Base-by-base conservation (phyloP, 1,140 invertebrate species). In the Pseudachorutes palmiensis region DNA sequence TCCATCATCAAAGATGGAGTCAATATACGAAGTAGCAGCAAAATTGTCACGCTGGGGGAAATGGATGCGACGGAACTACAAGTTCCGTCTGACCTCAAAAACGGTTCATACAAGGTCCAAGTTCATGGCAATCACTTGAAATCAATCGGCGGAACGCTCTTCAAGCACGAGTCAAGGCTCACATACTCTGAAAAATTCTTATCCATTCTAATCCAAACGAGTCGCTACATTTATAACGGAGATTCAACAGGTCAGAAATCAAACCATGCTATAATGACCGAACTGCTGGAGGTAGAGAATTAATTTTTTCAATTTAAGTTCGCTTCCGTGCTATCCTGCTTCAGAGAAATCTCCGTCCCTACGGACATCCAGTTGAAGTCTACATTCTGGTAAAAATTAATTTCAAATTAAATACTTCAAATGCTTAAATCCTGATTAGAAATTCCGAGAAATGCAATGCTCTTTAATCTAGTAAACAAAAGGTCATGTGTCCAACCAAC, bases 171-270 rank as follows among this genome's bases (percentile, higher is more conserved):
- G 49, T 78, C 77, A 2, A 68, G 70, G 16, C 69, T 81, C 0
- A 60, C 67, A 5, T 81, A 79, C 65, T 78, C 76, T 2, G 72
- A 77, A n/a, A 72, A 76, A n/a, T 81, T 81, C 66, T 75, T 81
- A 0, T 79, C 80, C 51, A 79, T 81, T 41, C 71, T 81, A 14
- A 78, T 81, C 51, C 79, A 81, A 69, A 80, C 80, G 2, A 81
- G 76, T 69, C 73, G 79, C 30, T 75, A 79, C 26, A 76, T 80
- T n/a, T 82, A 80, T 70, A 78, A 75, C 48, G 74, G 76, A 16
- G 76, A 76, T 26, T 79, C 80, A 70, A 74, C 65, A 64, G 77
- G 79, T 80, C 67, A 63, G 16, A 14, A 63, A 5, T 19, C 31
- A 12, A 45, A 14, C 31, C 5, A 26, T 19, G 51, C 9, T 19